Evolutionary conservation across 2,113 vertebrate genomes (phyloP), one percentile per base, ranked within the genome.

Genomic region (Nyctibius bracteatus): DNA sequence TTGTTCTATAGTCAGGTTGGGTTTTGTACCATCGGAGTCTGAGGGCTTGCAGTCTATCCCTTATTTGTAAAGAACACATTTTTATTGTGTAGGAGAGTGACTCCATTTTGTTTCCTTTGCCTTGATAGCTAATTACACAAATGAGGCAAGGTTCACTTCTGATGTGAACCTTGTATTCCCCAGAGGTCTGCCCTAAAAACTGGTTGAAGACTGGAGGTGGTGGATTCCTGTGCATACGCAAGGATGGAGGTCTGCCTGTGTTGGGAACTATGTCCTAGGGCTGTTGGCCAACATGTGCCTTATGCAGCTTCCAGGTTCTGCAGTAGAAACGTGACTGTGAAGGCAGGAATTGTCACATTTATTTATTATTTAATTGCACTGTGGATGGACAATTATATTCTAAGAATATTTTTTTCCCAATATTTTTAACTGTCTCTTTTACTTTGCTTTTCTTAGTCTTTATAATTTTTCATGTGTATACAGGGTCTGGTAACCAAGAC

Each of bases 191-290:
- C 81, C 81, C 31, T 63, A 47, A 73, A 71, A 54, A 24, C 15
- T 21, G 27, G n/a, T 15, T 52, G 46, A 52, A 41, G 22, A 9
- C 41, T 52, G 47, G n/a, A 81, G 30, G 8, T 51, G 44, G 21
- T 68, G 39, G 39, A 35, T 18, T 82, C 43, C 62, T 4, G 20
- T 73, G 39, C 9, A 3, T 21, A 35, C 0, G 0, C 17, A 33
- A 52, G 39, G 20, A 62, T 8, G 43, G 24, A 37, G 49, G 18
- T 54, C 10, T 13, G 30, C 51, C 52, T 8, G 0, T 46, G 12
- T 28, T 39, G 51, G 46, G 65, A 71, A 31, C 70, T 63, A 33
- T 66, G 35, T 51, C 66, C 35, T 49, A 73, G 35, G 28, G 28
- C 61, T 61, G 6, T 35, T 89, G 35, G 30, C 19, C 59, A 79